phyloP scores from a whole-genome alignment of 2,797 vertebrate genomes.

The Spatula clypeata region DNA sequence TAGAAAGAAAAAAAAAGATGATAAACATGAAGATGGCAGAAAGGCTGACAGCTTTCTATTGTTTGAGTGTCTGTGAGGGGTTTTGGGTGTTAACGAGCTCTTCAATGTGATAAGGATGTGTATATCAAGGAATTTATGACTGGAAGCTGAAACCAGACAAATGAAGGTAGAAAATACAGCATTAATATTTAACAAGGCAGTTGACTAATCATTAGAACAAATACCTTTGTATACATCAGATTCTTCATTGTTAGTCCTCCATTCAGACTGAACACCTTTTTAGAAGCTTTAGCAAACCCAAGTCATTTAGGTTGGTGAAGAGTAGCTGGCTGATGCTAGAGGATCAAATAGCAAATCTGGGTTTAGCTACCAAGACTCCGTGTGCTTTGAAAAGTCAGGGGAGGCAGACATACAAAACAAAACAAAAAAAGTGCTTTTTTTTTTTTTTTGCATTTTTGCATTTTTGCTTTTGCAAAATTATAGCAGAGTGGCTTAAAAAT shows the following conservation, averaged over 20 bases:
- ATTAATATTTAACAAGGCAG: not conserved
- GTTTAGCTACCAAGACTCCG: not conserved
- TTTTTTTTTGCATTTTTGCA: not conserved
- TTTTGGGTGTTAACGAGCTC: not conserved
- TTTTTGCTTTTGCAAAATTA: not conserved
- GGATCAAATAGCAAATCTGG: not conserved
- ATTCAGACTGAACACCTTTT: not conserved
- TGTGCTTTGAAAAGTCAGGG: not conserved
- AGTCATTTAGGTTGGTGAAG: not conserved
- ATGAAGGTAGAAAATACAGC: not conserved
- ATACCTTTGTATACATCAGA: too few species aligned
- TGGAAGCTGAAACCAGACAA: not conserved
- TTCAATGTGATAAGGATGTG: not conserved
- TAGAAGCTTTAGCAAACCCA: not conserved
- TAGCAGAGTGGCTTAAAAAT: not conserved
- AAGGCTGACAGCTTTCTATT: not conserved
- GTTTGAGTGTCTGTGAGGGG: not conserved
- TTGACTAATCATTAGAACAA: not conserved
- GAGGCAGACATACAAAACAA: not conserved
- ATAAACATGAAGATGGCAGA: not conserved
- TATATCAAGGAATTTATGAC: rapidly evolving
- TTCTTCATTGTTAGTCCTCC: not conserved
- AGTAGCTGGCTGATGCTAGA: not conserved
- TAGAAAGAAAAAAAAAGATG: not conserved
- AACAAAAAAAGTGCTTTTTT: too few species aligned